Evolutionary conservation across 2,797 vertebrate species (phyloP), one percentile per base, ranked within the genome.

Genomic region (Lagorchestes hirsutus): DNA sequence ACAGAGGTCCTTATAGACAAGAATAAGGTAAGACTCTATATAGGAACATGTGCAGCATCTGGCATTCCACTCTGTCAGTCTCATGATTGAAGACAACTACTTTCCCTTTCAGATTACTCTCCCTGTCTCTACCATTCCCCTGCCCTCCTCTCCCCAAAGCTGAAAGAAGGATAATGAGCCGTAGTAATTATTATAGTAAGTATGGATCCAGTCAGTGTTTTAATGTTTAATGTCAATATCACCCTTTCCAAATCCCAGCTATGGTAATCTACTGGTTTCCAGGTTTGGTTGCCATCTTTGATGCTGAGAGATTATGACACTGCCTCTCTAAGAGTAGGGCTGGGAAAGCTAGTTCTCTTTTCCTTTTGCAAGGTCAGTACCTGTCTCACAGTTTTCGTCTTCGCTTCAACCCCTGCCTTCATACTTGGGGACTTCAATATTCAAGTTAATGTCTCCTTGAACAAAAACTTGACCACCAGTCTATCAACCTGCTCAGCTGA

Each of bases 1-100:
- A 34, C 92, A 95, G 93, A 95, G 92, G 96, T 96, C 91, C 95
- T 59, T 54, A 59, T 29, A 95, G 82, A 74, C 55, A 56, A 94
- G 58, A 92, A 50, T 46, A n/a, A 58, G 62, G 87, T 55, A n/a
- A 87, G 82, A 91, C 52, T 58, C 57, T n/a, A 31, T 11, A 62
- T 93, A 55, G 62, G 92, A 92, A 93, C 54, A 3, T 92, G 59
- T 57, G 91, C 31, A 93, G 94, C 22, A 24, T 87, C 90, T 54
- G 74, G 90, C 92, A 93, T 59, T 40, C 93, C 34, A 91, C 92
- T 27, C 14, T 92, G 5, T 95, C 34, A 40, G 31, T 82, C 59
- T 91, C 92, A 56, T 92, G 92, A 96, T 92, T 55, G 40, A 55
- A 96, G 92, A 46, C 90, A 67, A 29, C 16, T 13, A 5, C 29